A percentile compares a stretch with the other conserved stretches of the same genome.
Evolutionary conservation across 2,888 invertebrate species (phyloP).

Genomic region (Anorthoa munda): DNA sequence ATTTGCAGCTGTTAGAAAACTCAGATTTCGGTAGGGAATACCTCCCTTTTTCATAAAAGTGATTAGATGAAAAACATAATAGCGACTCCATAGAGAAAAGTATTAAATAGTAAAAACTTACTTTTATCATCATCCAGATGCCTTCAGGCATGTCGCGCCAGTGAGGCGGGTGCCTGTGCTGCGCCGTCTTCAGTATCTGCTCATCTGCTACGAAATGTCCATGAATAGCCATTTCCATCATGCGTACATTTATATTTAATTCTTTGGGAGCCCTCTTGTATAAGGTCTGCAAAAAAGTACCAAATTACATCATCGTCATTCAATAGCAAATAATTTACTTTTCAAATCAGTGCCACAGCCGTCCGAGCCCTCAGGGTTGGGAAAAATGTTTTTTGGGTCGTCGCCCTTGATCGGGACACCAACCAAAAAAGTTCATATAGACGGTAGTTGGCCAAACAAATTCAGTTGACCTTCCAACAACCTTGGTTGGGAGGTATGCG

Average conservation of each 20-base stretch:
- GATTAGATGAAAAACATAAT: not conserved
- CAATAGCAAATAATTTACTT: not conserved
- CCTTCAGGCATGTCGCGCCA: slow-evolving; percentile 63
- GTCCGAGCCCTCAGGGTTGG: not conserved
- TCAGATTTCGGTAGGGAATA: too few relatives aligned
- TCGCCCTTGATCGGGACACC: too few relatives aligned
- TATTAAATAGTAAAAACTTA: slow-evolving; percentile 49
- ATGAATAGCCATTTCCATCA: slow-evolving; percentile 91
- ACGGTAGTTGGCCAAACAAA: too few relatives aligned
- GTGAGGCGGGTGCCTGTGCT: slow-evolving; percentile 81
- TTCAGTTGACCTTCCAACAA: too few relatives aligned
- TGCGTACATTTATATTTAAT: slow-evolving; percentile 86
- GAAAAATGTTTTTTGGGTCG: too few relatives aligned
- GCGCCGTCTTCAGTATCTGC: slow-evolving; percentile 85
- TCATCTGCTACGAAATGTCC: slow-evolving; percentile 92
- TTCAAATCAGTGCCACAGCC: too few relatives aligned
- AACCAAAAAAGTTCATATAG: too few relatives aligned
- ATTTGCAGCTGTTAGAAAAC: too few relatives aligned
- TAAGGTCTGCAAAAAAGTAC: slow-evolving; percentile 73
- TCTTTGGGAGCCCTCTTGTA: slow-evolving; percentile 82
- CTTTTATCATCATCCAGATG: slow-evolving; percentile 75
- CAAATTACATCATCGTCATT: not conserved
- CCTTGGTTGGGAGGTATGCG: too few relatives aligned
- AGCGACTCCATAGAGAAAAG: not conserved
- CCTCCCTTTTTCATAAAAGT: too few relatives aligned